These are phyloP conservation scores for Lepetodrilus schrolli DNA, from an alignment of 2,888 invertebrate species.

Conservation along the genomic window DNA sequence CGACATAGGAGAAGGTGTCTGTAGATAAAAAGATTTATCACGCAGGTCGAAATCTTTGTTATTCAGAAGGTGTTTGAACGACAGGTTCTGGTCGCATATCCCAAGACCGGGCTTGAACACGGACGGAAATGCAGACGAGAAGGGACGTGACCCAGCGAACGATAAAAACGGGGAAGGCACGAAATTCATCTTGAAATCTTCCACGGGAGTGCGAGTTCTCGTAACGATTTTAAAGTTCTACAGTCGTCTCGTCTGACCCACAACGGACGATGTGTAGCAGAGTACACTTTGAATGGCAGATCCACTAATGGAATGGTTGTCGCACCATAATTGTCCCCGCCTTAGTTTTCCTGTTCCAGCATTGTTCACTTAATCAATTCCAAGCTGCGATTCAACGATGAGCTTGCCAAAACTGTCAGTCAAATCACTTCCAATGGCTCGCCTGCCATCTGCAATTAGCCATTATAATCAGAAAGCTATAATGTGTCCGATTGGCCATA, in stretches of 20 bases:
- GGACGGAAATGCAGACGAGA: background rate
- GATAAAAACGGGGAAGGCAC: slow-evolving; percentile 9
- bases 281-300: background rate
- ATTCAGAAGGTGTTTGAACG: background rate
- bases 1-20: background rate
- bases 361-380: slow-evolving; percentile 22
- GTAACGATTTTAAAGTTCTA: too few species aligned
- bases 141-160: background rate
- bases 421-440: background rate
- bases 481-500: slow-evolving; percentile 10
- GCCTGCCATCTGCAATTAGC: slow-evolving; percentile 24
- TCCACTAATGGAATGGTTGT: slow-evolving; percentile 16
- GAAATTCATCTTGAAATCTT: slow-evolving; percentile 1
- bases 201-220: too few species aligned
- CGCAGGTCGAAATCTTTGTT: background rate
- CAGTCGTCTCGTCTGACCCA: too few species aligned
- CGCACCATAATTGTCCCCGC: slow-evolving; percentile 20
- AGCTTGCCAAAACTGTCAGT: slow-evolving; percentile 5
- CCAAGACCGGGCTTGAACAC: slow-evolving; percentile 13
- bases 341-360: slow-evolving; percentile 2
- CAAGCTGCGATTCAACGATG: slow-evolving; percentile 6
- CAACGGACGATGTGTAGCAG: too few species aligned
- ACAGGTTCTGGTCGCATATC: background rate
- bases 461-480: slow-evolving; percentile 15
- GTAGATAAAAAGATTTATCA: background rate